Evolutionary conservation across 2,113 vertebrate genomes (phyloP).

Genomic region (Salvelinus fontinalis): DNA sequence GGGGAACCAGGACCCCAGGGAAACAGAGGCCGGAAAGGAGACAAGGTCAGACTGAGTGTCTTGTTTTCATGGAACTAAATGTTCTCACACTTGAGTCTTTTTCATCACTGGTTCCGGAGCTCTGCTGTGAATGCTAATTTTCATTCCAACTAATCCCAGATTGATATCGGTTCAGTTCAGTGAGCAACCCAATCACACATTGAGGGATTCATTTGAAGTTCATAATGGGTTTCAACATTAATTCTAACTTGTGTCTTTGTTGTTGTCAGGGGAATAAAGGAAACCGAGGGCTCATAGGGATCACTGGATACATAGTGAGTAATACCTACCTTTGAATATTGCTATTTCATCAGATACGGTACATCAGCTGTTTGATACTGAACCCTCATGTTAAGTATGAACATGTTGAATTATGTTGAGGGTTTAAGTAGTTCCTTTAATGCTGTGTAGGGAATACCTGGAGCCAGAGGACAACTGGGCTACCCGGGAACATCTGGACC

Average conservation of each 20-base stretch:
- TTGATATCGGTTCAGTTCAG: too few relatives aligned
- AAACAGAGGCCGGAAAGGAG: conserved; percentile 62
- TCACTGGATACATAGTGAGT: conserved; percentile 72
- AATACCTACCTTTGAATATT: background rate
- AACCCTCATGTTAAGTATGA: background rate
- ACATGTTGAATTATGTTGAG: too few relatives aligned
- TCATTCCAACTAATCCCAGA: too few relatives aligned
- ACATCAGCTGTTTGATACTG: background rate
- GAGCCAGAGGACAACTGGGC: conserved; percentile 68
- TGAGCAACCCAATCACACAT: too few relatives aligned
- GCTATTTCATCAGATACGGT: background rate
- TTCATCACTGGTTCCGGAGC: too few relatives aligned
- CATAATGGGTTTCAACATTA: too few relatives aligned
- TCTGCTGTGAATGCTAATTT: too few relatives aligned
- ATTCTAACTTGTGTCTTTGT: conserved; percentile 2
- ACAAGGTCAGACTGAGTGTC: conserved; percentile 57
- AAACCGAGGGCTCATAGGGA: conserved; percentile 50
- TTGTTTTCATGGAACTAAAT: too few relatives aligned
- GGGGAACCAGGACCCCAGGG: conserved; percentile 72
- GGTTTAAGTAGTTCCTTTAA: too few relatives aligned
- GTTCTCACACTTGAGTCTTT: too few relatives aligned
- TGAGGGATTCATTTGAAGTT: too few relatives aligned
- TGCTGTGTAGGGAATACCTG: conserved; percentile 60
- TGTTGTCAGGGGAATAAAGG: conserved; percentile 70
- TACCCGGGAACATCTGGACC: conserved; percentile 63